Evolutionary conservation across 2,113 vertebrate genomes (phyloP), one percentile per base, ranked within the genome.

Genomic region (Brienomyrus longianalis): DNA sequence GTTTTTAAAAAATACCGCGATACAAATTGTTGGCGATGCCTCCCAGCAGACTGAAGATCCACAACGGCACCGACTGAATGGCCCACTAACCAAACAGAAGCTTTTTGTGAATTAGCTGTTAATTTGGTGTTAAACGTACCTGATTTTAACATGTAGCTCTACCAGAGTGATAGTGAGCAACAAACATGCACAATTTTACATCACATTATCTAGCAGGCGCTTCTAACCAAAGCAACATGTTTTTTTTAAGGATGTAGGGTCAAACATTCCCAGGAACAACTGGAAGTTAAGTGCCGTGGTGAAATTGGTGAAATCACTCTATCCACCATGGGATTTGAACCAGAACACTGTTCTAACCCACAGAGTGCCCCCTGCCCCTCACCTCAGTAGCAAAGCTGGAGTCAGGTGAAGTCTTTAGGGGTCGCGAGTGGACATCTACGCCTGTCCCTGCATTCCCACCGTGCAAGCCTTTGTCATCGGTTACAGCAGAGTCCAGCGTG

Each of bases 341-440:
- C n/a, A 27, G 62, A 70, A 88, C 2, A 87, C 45, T 86, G 80
- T 70, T 31, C n/a, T 31, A 70, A 70, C n/a, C 62, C 62, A 66
- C 59, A 31, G 9, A 27, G 59, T 10, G 8, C 9, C n/a, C 52
- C 51, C n/a, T 13, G 3, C 10, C 48, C 43, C 66, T 94, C 91
- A 97, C 97, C 95, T 97, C 96, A 0, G 85, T 95, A 90, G 96
- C 97, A 92, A 98, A 98, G 83, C 93, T 93, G 50, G 94, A 89
- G 86, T 96, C 94, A 31, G 96, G 96, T 47, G 94, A 95, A 0
- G 96, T 95, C 19, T 96, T 96, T 50, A 87, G 90, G 47, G 97
- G 96, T 0, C 91, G 94, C 6, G 66, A 15, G 27, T 90, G 8
- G 2, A 87, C 77, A 10, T 54, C 89, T 84, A 90, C 91, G 1